Evolutionary conservation across 2,113 vertebrate species (phyloP).

Genomic region (Labrus mixtus): DNA sequence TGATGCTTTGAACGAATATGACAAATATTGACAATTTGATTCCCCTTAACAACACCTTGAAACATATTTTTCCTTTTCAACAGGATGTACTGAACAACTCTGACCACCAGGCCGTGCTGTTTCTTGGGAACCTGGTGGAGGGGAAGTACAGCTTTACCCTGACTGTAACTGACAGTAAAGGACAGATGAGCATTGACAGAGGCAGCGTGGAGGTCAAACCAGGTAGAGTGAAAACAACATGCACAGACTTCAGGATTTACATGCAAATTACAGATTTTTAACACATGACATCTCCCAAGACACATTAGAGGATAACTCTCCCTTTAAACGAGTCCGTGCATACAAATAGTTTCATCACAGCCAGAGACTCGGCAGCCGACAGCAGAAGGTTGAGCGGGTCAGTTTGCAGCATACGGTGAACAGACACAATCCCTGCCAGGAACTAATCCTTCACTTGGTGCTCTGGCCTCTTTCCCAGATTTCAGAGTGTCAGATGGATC

Average conservation of each 20-base stretch:
- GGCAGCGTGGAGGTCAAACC: constrained; percentile 92
- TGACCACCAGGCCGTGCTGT: constrained; percentile 93
- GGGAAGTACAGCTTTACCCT: constrained; percentile 95
- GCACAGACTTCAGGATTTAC: too few relatives aligned
- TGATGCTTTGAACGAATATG: not conserved
- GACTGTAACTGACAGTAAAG: constrained; percentile 94
- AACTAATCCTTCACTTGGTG: constrained; percentile 44
- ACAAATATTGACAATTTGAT: too few relatives aligned
- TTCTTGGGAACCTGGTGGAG: constrained; percentile 94
- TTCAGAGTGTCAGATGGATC: constrained; percentile 40
- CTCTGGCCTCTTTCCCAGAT: constrained; percentile 59
- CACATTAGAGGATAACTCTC: not conserved
- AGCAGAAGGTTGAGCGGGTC: constrained; percentile 44
- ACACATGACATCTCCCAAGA: too few relatives aligned
- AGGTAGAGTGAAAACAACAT: constrained; percentile 76
- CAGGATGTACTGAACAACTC: constrained; percentile 97
- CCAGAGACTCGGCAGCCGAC: not conserved
- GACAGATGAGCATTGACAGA: constrained; percentile 88
- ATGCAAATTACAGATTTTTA: too few relatives aligned
- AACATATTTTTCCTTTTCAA: constrained; percentile 1
- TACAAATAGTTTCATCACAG: not conserved
- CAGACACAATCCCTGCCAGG: constrained; percentile 44
- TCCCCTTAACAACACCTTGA: too few relatives aligned
- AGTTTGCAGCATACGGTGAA: constrained; percentile 39
- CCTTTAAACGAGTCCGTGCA: not conserved